Evolutionary conservation across 2,113 vertebrate genomes (phyloP).

Genomic region (Leucosticte australis): DNA sequence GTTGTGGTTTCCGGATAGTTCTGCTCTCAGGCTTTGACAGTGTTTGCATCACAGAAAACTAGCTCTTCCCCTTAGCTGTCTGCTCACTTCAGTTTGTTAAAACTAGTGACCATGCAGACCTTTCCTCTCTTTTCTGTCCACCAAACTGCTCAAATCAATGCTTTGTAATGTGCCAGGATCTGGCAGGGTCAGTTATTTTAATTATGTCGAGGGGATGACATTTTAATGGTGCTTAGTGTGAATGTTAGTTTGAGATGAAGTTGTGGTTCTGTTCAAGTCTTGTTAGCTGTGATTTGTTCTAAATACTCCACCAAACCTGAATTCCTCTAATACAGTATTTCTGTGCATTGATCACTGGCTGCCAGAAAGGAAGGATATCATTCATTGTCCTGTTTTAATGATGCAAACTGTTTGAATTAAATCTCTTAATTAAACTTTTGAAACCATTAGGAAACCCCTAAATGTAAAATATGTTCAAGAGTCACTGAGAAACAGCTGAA

Average conservation of each 20-base stretch:
- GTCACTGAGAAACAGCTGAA: not conserved
- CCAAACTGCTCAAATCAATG: not conserved
- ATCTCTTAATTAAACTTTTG: not conserved
- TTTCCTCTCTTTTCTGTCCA: not conserved
- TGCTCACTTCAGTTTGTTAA: not conserved
- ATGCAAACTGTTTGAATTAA: not conserved
- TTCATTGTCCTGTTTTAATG: not conserved
- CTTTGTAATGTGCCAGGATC: not conserved
- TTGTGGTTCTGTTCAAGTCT: not conserved
- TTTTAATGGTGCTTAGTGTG: not conserved
- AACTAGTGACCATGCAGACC: not conserved
- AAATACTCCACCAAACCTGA: not conserved
- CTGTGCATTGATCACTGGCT: not conserved
- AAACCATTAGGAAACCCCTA: not conserved
- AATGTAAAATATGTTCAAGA: not conserved
- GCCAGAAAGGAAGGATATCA: not conserved
- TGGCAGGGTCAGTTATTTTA: not conserved
- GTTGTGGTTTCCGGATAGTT: constrained; percentile 18
- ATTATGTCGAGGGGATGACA: not conserved
- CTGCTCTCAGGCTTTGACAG: not conserved
- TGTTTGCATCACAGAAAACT: not conserved
- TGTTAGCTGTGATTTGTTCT: not conserved
- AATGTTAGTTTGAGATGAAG: not conserved
- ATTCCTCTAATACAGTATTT: not conserved
- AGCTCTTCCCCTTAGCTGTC: not conserved